Base-by-base conservation (phyloP, 1,140 invertebrate genomes). In the Oreohelix idahoensis region DNA sequence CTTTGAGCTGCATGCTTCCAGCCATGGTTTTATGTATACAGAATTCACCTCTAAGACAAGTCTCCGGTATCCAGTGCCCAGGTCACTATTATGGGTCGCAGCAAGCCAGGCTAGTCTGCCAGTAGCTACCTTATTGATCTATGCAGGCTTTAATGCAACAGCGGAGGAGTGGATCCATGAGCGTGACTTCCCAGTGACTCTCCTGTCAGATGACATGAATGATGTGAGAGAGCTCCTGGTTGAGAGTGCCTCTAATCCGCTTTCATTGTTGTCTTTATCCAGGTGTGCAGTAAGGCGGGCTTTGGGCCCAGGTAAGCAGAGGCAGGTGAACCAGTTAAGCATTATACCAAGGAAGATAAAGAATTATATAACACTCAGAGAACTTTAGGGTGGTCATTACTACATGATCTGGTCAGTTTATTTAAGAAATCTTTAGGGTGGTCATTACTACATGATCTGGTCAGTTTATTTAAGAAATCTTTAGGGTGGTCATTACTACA, bases 11-110 rank as follows among this genome's bases (percentile, higher is more conserved):
- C 88, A 89, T 36, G 79, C 86, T 0, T 0, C 42, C 26, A 87
- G 85, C 45, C 63, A 82, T n/a, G 90, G 90, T 26, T 88, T 88
- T 17, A 79, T 89, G 45, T 89, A 91, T 66, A 87, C 89, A 82
- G 70, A 86, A 8, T 87, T 88, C 20, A 76, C 83, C 15, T 79
- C 85, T 66, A 81, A 85, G 15, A 86, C 86, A 23, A 78, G 86
- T 8, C 73, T 75, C 39, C 71, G 89, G 11, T 90, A 88, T 69
- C 49, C 81, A 0, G 26, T 70, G 13, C 86, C 87, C 0, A 76
- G 80, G 17, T 84, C 89, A 0, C 86, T 88, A 26, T 69, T 91
- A 38, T 90, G 86, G 85, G 88, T 90, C 8, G 89, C 89, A 15
- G 81, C 87, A 36, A 70, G 84, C 15, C 70, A 73, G n/a, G 81